Percentiles rank a stretch among this genome's conserved stretches.
Conservation (phyloP, 53 echinoderm and acorn worm species). For the Echinometra lucunter region DNA sequence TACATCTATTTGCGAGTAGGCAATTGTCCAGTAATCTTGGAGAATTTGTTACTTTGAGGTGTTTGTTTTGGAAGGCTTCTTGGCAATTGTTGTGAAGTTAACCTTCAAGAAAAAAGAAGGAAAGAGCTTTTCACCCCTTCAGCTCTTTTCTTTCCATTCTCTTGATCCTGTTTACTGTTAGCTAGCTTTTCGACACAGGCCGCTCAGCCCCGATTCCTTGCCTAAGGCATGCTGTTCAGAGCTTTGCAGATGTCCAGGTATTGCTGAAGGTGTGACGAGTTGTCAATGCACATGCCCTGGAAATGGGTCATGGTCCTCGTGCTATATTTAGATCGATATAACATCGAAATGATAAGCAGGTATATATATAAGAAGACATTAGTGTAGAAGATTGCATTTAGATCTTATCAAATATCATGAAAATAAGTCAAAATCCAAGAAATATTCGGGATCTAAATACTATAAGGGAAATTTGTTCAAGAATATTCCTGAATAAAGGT, state of each 20-base stretch:
- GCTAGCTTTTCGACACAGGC: conserved; percentile 48
- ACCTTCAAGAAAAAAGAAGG: conserved; percentile 44
- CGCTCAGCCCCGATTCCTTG: neutral
- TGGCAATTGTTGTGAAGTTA: conserved; percentile 54
- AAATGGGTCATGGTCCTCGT: conserved; percentile 14
- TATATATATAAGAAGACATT: neutral
- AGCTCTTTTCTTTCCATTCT: neutral
- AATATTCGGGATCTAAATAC: too few species aligned
- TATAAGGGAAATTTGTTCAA: neutral
- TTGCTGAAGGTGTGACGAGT: conserved; percentile 1
- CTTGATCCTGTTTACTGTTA: conserved; percentile 34
- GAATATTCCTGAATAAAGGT: neutral
- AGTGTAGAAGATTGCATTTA: too few species aligned
- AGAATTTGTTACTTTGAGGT: conserved; percentile 57
- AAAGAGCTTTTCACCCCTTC: neutral
- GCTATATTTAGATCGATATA: neutral
- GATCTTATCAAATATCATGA: too few species aligned
- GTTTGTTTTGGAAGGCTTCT: conserved; percentile 64
- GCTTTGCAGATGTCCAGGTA: neutral
- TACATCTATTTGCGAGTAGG: conserved; percentile 12
- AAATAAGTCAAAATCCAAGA: too few species aligned
- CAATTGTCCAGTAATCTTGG: conserved; percentile 46
- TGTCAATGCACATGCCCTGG: neutral
- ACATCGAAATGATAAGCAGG: neutral
- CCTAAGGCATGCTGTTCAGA: neutral